Evolutionary conservation across 2,113 vertebrate species (phyloP).

Genomic region (Myotis lucifugus): DNA sequence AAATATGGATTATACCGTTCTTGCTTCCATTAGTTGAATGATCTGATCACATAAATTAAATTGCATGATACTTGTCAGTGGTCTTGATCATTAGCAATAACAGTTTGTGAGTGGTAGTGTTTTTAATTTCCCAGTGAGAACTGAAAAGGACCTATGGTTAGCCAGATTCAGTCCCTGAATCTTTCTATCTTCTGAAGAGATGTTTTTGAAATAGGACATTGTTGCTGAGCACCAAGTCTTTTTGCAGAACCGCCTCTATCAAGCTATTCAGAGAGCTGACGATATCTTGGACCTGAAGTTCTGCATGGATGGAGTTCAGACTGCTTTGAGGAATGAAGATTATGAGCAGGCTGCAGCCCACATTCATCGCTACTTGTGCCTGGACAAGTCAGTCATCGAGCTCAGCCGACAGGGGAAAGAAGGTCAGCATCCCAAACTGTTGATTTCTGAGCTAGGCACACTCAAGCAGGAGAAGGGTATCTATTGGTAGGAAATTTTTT

Average conservation of each 20-base stretch:
- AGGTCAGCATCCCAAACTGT: constrained; percentile 81
- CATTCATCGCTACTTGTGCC: constrained; percentile 96
- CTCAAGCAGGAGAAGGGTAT: neutral
- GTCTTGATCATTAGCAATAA: neutral
- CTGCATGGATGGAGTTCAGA: constrained; percentile 98
- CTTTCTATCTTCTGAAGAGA: neutral
- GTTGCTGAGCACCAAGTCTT: constrained; percentile 52
- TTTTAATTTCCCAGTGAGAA: constrained; percentile 7
- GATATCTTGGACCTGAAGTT: constrained; percentile 99
- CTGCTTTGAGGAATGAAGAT: constrained; percentile 93
- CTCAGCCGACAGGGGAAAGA: constrained; percentile 97
- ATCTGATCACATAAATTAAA: constrained; percentile 21
- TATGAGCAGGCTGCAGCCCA: constrained; percentile 98
- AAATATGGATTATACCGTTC: neutral
- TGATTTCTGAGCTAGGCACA: neutral
- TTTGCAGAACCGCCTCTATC: constrained; percentile 96
- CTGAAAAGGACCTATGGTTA: neutral
- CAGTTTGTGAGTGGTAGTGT: neutral
- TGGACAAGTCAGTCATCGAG: constrained; percentile 98
- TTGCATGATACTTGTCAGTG: neutral
- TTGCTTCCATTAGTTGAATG: neutral
- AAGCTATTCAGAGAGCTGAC: constrained; percentile 97
- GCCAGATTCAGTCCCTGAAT: neutral
- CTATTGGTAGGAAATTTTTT: neutral
- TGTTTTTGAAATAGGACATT: neutral